Evolutionary conservation across 2,888 invertebrate genomes (phyloP).

Genomic region (Ceraclea dissimilis): DNA sequence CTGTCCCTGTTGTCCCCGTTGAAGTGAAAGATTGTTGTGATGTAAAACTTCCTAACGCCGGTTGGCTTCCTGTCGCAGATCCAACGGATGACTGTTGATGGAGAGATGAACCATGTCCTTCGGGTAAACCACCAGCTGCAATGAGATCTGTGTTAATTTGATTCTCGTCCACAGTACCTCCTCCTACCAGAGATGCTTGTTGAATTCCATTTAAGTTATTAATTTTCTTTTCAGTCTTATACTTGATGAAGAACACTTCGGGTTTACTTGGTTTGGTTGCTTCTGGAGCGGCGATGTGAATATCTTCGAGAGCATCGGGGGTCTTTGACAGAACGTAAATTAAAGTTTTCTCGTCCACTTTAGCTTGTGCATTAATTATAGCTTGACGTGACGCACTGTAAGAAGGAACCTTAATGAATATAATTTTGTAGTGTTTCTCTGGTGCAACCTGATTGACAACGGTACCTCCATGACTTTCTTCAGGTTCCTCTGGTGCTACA

Average conservation of each 20-base stretch:
- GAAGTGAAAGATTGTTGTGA: neutral
- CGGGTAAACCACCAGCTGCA: conserved; percentile 9
- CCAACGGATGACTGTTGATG: neutral
- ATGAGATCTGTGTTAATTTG: conserved; percentile 11
- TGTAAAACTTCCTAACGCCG: neutral
- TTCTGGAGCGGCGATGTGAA: conserved; percentile 1
- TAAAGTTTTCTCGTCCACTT: conserved; percentile 19
- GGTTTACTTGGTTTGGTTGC: conserved; percentile 27
- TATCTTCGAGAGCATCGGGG: conserved; percentile 8
- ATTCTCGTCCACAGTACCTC: conserved; percentile 8
- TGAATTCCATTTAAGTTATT: conserved; percentile 8
- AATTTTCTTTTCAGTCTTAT: conserved; percentile 23
- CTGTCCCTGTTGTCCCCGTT: neutral
- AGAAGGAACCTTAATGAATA: conserved; percentile 17
- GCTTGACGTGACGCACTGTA: neutral
- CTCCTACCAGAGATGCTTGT: neutral
- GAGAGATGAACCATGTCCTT: neutral
- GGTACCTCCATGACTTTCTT: conserved; percentile 1
- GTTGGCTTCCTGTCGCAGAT: neutral
- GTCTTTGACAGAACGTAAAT: conserved; percentile 19
- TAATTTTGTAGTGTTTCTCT: conserved; percentile 21
- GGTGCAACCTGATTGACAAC: conserved; percentile 6
- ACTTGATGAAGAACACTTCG: conserved; percentile 32
- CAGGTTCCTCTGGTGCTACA: conserved; percentile 21
- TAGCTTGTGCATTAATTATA: neutral